Conservation (phyloP, 2,797 vertebrate genomes). For the Crax fasciolata region DNA sequence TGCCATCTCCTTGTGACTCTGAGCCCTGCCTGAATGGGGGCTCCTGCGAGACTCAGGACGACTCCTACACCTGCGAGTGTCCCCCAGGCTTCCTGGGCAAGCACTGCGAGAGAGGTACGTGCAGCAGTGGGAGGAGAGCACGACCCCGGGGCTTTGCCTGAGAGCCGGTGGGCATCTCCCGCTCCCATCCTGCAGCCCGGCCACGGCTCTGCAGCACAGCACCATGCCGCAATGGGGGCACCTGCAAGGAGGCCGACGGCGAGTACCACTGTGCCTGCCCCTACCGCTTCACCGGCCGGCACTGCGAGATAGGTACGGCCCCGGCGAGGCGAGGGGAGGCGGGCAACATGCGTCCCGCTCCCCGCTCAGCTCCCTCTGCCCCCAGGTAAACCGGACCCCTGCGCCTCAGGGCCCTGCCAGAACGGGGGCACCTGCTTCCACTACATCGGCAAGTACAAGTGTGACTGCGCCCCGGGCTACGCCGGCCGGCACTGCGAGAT, state of each 20-base stretch:
- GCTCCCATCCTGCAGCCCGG: constrained; percentile 85
- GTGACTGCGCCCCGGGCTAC: constrained; percentile 91
- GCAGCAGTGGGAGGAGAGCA: background rate
- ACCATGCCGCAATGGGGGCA: constrained; percentile 95
- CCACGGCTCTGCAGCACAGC: constrained; percentile 91
- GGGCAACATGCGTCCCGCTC: background rate
- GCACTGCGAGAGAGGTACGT: constrained; percentile 94
- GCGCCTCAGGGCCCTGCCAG: constrained; percentile 93
- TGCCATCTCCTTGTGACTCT: constrained; percentile 95
- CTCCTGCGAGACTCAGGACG: constrained; percentile 90
- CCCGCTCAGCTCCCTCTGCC: background rate
- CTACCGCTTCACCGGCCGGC: constrained; percentile 94
- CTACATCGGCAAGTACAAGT: constrained; percentile 99
- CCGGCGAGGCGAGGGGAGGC: background rate
- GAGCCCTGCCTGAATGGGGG: constrained; percentile 96
- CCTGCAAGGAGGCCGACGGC: constrained; percentile 90
- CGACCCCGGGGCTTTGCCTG: background rate
- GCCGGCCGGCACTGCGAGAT: constrained; percentile 92
- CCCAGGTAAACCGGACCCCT: constrained; percentile 96
- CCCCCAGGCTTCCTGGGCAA: constrained; percentile 91
- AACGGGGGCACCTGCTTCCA: constrained; percentile 98
- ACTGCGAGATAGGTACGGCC: constrained; percentile 94
- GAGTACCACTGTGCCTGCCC: constrained; percentile 94
- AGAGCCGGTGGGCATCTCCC: background rate
- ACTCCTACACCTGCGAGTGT: constrained; percentile 92